These are phyloP conservation scores for Perizoma affinitatum DNA, from an alignment of 2,888 invertebrate genomes.

Conservation along the genomic window DNA sequence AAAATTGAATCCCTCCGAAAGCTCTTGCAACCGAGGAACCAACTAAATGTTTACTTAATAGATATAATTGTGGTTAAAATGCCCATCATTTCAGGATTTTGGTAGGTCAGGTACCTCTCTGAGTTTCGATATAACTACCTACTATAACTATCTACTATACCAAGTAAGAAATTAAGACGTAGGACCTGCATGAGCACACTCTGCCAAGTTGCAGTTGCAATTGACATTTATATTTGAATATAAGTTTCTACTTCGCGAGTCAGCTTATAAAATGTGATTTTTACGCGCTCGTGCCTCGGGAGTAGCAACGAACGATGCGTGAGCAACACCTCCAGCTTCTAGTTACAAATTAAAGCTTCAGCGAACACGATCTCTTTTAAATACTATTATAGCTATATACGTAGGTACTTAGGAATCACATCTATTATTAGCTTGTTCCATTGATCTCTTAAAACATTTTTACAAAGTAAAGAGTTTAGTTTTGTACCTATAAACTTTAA, in stretches of 20 bases:
- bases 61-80: too few species aligned
- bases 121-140: too few species aligned
- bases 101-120: too few species aligned
- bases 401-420: slow-evolving; percentile 1
- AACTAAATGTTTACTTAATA: not conserved
- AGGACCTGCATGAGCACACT: slow-evolving; percentile 59
- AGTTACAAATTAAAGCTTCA: slow-evolving; percentile 49
- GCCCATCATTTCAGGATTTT: too few species aligned
- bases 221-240: slow-evolving; percentile 81
- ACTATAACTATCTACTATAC: too few species aligned
- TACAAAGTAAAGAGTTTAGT: slow-evolving; percentile 51
- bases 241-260: slow-evolving; percentile 51
- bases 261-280: slow-evolving; percentile 77
- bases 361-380: slow-evolving; percentile 33
- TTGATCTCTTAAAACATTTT: slow-evolving; percentile 13
- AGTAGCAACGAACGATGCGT: slow-evolving; percentile 14
- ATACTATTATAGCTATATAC: slow-evolving; percentile 1
- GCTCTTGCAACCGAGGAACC: not conserved
- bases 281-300: slow-evolving; percentile 70
- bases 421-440: slow-evolving; percentile 14
- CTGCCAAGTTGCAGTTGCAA: slow-evolving; percentile 56
- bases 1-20: not conserved
- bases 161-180: too few species aligned
- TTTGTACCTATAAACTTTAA: slow-evolving; percentile 58
- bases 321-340: slow-evolving; percentile 27